Evolutionary conservation across 2,888 invertebrate species (phyloP).

Genomic region (Pristionchus maxplancki): DNA sequence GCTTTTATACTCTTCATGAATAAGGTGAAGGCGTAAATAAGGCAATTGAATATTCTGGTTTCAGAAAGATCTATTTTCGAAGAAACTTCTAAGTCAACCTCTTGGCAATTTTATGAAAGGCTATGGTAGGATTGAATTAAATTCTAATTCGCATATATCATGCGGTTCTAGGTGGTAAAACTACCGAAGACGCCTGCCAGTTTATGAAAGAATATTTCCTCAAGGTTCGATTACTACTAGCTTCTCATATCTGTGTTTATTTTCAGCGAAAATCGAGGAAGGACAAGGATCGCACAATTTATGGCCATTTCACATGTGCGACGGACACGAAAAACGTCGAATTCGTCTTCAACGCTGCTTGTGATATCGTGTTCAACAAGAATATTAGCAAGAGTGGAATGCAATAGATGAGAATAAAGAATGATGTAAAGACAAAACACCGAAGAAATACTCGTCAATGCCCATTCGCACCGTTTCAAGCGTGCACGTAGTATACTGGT

Average conservation of each 20-base stretch:
- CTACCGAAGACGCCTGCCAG: not conserved
- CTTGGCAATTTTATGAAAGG: constrained; percentile 52
- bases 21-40: constrained; percentile 38
- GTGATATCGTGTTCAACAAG: constrained; percentile 59
- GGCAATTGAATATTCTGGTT: not conserved
- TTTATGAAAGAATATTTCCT: constrained; percentile 36
- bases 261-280: constrained; percentile 33
- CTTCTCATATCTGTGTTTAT: not conserved
- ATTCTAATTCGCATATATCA: too few relatives aligned
- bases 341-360: constrained; percentile 55
- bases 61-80: constrained; percentile 55
- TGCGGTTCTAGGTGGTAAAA: not conserved
- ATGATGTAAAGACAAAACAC: too few relatives aligned
- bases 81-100: constrained; percentile 51
- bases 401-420: too few relatives aligned
- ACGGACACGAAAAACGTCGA: too few relatives aligned
- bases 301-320: too few relatives aligned
- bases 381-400: constrained; percentile 38
- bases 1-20: constrained; percentile 62
- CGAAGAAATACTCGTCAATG: too few relatives aligned
- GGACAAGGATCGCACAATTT: constrained; percentile 50
- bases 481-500: too few relatives aligned
- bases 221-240: not conserved
- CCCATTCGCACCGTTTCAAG: too few relatives aligned
- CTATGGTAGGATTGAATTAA: not conserved